Percentiles rank a stretch among this genome's conserved stretches.
Conservation (phyloP, 2,113 vertebrate species). For the Lichenostomus cassidix region DNA sequence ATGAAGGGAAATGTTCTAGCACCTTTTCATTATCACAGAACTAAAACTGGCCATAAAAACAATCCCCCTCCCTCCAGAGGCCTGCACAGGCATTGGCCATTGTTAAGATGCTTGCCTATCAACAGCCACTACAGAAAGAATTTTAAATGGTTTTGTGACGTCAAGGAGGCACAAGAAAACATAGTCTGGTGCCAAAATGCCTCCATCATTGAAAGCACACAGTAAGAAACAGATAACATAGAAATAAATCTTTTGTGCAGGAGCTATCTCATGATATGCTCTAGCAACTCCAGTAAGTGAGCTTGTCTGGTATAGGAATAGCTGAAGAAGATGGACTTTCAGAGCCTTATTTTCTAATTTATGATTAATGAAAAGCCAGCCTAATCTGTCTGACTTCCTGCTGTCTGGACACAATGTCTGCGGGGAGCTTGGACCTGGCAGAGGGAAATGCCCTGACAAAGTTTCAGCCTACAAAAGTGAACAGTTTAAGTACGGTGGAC, state of each 20-base stretch:
- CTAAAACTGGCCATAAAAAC: neutral
- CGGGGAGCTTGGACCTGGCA: slow-evolving; percentile 42
- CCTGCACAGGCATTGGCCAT: slow-evolving; percentile 34
- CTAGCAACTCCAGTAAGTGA: neutral
- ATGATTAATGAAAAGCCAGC: slow-evolving; percentile 55
- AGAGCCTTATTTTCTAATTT: neutral
- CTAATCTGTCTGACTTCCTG: slow-evolving; percentile 26
- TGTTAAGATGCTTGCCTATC: slow-evolving; percentile 77
- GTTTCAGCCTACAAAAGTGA: slow-evolving; percentile 28
- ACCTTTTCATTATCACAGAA: neutral
- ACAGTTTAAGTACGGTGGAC: slow-evolving; percentile 73
- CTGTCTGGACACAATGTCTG: slow-evolving; percentile 78
- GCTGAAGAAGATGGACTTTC: slow-evolving; percentile 35
- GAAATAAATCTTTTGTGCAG: slow-evolving; percentile 27
- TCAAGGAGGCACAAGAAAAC: slow-evolving; percentile 75
- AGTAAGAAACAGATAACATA: slow-evolving; percentile 65
- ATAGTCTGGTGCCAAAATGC: slow-evolving; percentile 55
- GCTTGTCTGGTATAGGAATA: neutral
- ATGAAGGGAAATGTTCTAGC: neutral
- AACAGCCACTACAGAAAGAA: slow-evolving; percentile 81
- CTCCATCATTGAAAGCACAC: slow-evolving; percentile 57
- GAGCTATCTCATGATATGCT: neutral
- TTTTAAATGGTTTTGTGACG: slow-evolving; percentile 82
- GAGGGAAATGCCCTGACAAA: slow-evolving; percentile 46
- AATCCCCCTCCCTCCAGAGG: neutral